Base-by-base conservation (phyloP, 1,140 invertebrate species). In the Harpegnathos saltator region DNA sequence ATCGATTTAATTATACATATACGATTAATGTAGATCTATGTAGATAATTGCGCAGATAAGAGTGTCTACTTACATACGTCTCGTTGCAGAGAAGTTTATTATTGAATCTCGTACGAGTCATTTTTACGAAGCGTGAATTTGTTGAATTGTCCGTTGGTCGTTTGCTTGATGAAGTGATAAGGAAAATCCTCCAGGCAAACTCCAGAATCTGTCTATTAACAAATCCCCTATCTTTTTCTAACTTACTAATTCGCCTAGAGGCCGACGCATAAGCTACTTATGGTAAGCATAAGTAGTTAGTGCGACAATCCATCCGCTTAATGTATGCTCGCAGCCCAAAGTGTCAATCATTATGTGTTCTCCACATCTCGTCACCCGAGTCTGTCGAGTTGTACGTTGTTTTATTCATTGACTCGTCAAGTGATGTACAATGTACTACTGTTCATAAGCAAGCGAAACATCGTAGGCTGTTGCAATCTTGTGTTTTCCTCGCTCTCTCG, bases 221-320 rank as follows among this genome's bases (percentile, higher is more conserved):
- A 19, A 73, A 44, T 68, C 77, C 83, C 84, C 82, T 89, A 48
- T 85, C 17, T 89, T 88, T 89, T 90, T 91, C 82, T 86, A 85
- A 82, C 84, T 85, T 74, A 88, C 85, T 90, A 85, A 88, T 85
- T 44, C 83, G 71, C 86, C 75, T 81, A 86, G 88, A 90, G 90
- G 89, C 82, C 68, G 86, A 83, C 74, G 26, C 85, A 85, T 90
- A 92, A 92, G 83, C 82, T 84, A 85, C 85, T 85, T 89, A 90
- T 90, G 90, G 90, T 91, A 91, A 91, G 89, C 77, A 86, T 85
- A 85, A 87, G 85, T 88, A 88, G 83, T 88, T 83, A 85, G 81
- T 83, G 77, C 63, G 65, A 86, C 38, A 69, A 80, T 59, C 72
- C 84, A 89, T 73, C 58, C 62, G 84, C 81, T 88, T 88, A 50